These are phyloP conservation scores for Platerodrilus igneus DNA, from an alignment of 2,888 invertebrate species.

Conservation along the genomic window DNA sequence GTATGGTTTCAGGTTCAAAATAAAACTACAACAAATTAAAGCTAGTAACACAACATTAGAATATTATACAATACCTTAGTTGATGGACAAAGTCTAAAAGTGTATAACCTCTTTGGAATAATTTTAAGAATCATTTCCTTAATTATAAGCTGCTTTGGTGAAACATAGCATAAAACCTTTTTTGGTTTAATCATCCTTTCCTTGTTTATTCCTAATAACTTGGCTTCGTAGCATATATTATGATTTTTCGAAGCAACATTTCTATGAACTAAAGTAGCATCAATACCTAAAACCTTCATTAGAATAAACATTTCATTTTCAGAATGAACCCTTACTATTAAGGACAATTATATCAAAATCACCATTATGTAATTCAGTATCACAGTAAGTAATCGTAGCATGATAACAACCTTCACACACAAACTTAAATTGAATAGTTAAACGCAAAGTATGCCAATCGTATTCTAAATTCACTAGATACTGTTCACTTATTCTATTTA, in stretches of 20 bases:
- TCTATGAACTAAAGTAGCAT: conserved; percentile 80
- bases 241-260: conserved; percentile 81
- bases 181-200: conserved; percentile 69
- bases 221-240: conserved; percentile 83
- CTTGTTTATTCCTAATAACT: conserved; percentile 58
- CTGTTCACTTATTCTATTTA: conserved; percentile 48
- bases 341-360: conserved; percentile 90
- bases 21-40: conserved; percentile 55
- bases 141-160: conserved; percentile 85
- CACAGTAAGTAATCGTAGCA: conserved; percentile 72
- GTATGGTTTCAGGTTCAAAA: conserved; percentile 53
- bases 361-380: conserved; percentile 75
- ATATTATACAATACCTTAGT: too few species aligned
- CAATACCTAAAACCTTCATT: conserved; percentile 53
- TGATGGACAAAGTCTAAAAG: conserved; percentile 88
- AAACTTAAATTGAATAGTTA: conserved; percentile 73
- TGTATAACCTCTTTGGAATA: conserved; percentile 86
- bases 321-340: conserved; percentile 60
- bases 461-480: conserved; percentile 63
- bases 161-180: conserved; percentile 85
- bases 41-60: not conserved
- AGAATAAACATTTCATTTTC: conserved; percentile 8
- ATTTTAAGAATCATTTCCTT: conserved; percentile 92
- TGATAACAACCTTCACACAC: conserved; percentile 76
- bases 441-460: conserved; percentile 73